Percentiles rank a stretch among this genome's conserved stretches.
Evolutionary conservation across 2,797 vertebrate genomes (phyloP).

Genomic region (Microctenopoma stevenorrisi): DNA sequence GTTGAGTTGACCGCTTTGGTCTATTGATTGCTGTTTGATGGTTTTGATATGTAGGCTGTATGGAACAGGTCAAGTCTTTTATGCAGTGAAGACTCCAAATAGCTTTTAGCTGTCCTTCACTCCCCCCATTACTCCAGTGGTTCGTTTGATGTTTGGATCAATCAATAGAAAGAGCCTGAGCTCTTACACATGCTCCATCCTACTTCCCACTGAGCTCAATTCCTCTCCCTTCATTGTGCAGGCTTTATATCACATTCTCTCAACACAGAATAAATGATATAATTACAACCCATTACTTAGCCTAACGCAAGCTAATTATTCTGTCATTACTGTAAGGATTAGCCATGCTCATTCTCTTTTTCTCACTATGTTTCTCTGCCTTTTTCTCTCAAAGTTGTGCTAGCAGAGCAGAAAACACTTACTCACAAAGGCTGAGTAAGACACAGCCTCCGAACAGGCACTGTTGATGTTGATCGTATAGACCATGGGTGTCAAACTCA

Average conservation of each 20-base stretch:
- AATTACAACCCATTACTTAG: slow-evolving; percentile 82
- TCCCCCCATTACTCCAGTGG: slow-evolving; percentile 79
- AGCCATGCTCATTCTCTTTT: slow-evolving; percentile 77
- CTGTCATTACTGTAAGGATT: slow-evolving; percentile 82
- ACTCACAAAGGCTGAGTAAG: slow-evolving; percentile 78
- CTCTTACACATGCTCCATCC: slow-evolving; percentile 79
- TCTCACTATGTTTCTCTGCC: slow-evolving; percentile 60
- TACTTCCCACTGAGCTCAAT: slow-evolving; percentile 76
- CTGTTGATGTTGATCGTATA: slow-evolving; percentile 75
- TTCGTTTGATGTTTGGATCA: slow-evolving; percentile 83
- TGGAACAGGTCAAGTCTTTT: slow-evolving; percentile 85
- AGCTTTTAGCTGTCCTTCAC: slow-evolving; percentile 85
- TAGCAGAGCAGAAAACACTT: slow-evolving; percentile 68
- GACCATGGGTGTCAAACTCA: slow-evolving; percentile 75
- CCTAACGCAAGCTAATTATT: slow-evolving; percentile 82
- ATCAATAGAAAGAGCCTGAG: slow-evolving; percentile 81
- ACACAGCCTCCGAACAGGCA: slow-evolving; percentile 64
- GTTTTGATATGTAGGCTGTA: slow-evolving; percentile 84
- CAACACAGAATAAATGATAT: slow-evolving; percentile 78
- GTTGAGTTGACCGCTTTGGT: slow-evolving; percentile 85
- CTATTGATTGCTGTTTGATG: slow-evolving; percentile 85
- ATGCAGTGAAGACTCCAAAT: slow-evolving; percentile 83
- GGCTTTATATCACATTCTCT: slow-evolving; percentile 76
- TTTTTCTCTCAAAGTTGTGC: slow-evolving; percentile 63
- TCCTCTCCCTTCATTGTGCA: slow-evolving; percentile 76